Evolutionary conservation across 2,113 vertebrate genomes (phyloP).

Genomic region (Murina feae): DNA sequence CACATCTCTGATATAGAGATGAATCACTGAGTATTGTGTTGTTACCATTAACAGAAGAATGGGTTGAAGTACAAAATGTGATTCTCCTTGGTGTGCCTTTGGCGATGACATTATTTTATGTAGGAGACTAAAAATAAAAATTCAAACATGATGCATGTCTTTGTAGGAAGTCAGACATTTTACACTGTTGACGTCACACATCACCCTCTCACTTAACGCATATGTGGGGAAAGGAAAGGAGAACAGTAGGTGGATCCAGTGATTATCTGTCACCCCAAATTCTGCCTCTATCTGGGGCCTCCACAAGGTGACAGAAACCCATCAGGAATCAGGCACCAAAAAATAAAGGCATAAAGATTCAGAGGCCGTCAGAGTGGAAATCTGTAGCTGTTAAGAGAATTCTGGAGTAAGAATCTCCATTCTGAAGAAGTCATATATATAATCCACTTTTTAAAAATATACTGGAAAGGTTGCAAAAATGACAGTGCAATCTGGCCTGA

Average conservation of each 20-base stretch:
- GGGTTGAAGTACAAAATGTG: background rate
- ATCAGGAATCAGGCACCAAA: background rate
- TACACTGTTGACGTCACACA: background rate
- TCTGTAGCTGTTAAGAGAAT: background rate
- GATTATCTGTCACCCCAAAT: background rate
- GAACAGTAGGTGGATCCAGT: background rate
- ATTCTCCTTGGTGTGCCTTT: background rate
- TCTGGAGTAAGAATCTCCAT: background rate
- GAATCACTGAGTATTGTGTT: background rate
- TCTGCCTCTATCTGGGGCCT: background rate
- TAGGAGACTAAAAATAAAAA: background rate
- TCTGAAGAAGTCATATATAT: background rate
- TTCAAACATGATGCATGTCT: background rate
- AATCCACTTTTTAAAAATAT: background rate
- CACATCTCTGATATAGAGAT: background rate
- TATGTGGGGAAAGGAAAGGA: background rate
- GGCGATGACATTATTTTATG: background rate
- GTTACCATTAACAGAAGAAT: background rate
- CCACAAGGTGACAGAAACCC: background rate
- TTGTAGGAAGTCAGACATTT: background rate
- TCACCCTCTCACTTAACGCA: background rate
- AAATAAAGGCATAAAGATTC: background rate
- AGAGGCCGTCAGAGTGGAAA: background rate
- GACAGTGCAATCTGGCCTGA: slow-evolving; percentile 8
- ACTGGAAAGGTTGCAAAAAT: slow-evolving; percentile 36